Percentiles rank a stretch among this genome's conserved stretches.
phyloP scores from a whole-genome alignment of 1,140 invertebrate species.

The Thaumetopoea pityocampa region DNA sequence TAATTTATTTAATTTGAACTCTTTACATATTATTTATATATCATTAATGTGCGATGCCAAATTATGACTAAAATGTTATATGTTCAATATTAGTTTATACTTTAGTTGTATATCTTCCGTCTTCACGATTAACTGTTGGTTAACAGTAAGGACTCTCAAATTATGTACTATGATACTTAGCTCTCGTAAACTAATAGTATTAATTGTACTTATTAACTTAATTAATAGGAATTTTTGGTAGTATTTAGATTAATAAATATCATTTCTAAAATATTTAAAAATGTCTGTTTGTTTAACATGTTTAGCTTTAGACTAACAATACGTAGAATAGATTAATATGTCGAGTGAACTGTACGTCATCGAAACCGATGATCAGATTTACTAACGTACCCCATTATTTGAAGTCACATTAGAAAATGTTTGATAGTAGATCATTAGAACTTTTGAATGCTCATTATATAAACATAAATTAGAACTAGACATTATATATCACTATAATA shows the following conservation, averaged over 20 bases:
- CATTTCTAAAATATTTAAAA: slow-evolving; percentile 71
- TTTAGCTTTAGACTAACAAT: slow-evolving; percentile 74
- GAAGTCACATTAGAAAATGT: slow-evolving; percentile 42
- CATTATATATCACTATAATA: slow-evolving; percentile 31
- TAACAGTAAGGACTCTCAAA: slow-evolving; percentile 43
- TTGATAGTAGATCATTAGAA: slow-evolving; percentile 46
- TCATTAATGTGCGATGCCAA: slow-evolving; percentile 43
- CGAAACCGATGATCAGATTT: slow-evolving; percentile 36
- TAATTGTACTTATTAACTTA: slow-evolving; percentile 69
- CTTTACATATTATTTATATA: slow-evolving; percentile 48
- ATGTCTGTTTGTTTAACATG: slow-evolving; percentile 75
- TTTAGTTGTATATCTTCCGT: slow-evolving; percentile 35
- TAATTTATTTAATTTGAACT: slow-evolving; percentile 40
- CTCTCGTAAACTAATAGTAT: slow-evolving; percentile 67
- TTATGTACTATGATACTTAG: slow-evolving; percentile 55
- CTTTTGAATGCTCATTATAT: slow-evolving; percentile 43
- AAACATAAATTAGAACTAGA: slow-evolving; percentile 40
- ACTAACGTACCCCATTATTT: slow-evolving; percentile 64
- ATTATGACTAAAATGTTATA: slow-evolving; percentile 36
- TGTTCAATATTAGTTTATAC: slow-evolving; percentile 55
- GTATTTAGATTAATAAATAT: slow-evolving; percentile 70
- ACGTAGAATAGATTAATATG: slow-evolving; percentile 72
- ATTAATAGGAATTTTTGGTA: slow-evolving; percentile 57
- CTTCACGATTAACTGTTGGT: slow-evolving; percentile 35
- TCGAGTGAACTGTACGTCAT: slow-evolving; percentile 41